A percentile compares a stretch with the other conserved stretches of the same genome.
Conservation (phyloP, 2,888 invertebrate genomes). For the Acleris emargana region DNA sequence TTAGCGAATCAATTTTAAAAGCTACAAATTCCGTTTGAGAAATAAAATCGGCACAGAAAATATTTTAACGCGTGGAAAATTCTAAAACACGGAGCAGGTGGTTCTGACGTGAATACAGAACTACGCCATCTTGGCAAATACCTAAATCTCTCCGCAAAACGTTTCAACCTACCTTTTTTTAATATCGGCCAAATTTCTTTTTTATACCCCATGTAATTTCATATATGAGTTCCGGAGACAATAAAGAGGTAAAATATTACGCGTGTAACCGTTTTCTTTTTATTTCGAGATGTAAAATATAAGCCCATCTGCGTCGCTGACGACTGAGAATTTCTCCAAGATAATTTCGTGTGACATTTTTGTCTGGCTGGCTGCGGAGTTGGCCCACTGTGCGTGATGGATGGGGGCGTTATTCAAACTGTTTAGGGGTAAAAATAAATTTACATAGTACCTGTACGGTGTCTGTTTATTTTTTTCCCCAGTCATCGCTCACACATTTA, state of each 20-base stretch:
- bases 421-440: conserved; percentile 39
- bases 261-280: conserved; percentile 45
- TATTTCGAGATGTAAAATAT: conserved; percentile 48
- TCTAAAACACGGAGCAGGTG: conserved; percentile 36
- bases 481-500: conserved; percentile 36
- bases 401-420: conserved; percentile 40
- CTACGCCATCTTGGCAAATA: conserved; percentile 38
- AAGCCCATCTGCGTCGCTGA: conserved; percentile 42
- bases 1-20: conserved; percentile 34
- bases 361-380: conserved; percentile 26
- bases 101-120: conserved; percentile 31
- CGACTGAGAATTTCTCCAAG: conserved; percentile 43
- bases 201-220: conserved; percentile 40
- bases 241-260: conserved; percentile 46
- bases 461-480: conserved; percentile 36
- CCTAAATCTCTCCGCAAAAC: conserved; percentile 41
- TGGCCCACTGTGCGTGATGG: conserved; percentile 41
- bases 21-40: conserved; percentile 22
- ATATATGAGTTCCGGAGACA: conserved; percentile 42
- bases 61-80: conserved; percentile 27
- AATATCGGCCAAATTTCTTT: conserved; percentile 37
- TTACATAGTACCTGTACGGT: conserved; percentile 38
- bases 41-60: conserved; percentile 28
- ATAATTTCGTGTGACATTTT: conserved; percentile 42
- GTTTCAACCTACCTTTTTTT: conserved; percentile 39